Percentiles rank a stretch among this genome's conserved stretches.
phyloP scores from a whole-genome alignment of 1,140 invertebrate genomes.

The Pseudobourletiella spinata region DNA sequence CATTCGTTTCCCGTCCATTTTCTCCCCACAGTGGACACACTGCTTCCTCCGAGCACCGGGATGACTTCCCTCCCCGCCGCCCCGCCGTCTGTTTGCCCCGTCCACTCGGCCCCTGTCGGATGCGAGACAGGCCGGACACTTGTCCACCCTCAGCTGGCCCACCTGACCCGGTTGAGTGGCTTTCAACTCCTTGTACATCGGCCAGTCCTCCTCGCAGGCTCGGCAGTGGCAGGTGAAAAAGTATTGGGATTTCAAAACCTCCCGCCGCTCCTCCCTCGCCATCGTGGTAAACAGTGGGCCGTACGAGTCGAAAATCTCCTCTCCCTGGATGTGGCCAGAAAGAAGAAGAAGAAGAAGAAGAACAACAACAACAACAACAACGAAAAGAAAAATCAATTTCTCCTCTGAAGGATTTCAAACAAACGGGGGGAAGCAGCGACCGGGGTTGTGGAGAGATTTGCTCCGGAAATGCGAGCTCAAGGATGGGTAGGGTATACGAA shows the following conservation, averaged over 20 bases:
- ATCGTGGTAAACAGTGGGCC: constrained; percentile 49
- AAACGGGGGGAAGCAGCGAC: no score
- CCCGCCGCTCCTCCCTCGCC: constrained; percentile 39
- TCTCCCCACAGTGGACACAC: constrained; percentile 10
- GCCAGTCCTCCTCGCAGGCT: constrained; percentile 49
- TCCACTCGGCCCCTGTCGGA: no score
- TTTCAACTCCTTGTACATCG: constrained; percentile 21
- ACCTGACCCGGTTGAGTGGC: neutral
- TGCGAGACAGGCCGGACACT: neutral
- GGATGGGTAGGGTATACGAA: no score
- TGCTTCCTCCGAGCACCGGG: neutral
- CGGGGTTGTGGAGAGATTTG: no score
- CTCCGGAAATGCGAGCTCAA: no score
- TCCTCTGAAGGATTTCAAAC: no score
- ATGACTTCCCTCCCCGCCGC: neutral
- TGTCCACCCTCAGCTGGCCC: neutral
- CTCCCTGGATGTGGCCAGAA: constrained; percentile 40
- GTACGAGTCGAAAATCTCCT: constrained; percentile 54
- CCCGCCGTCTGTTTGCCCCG: no score
- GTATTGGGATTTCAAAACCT: constrained; percentile 48
- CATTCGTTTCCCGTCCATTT: constrained; percentile 9
- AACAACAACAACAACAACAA: no score
- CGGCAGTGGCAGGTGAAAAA: constrained; percentile 50
- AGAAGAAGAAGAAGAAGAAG: no score
- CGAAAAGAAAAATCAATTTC: no score